Evolutionary conservation across 2,888 invertebrate genomes (phyloP).

Genomic region (Rosalia funebris): DNA sequence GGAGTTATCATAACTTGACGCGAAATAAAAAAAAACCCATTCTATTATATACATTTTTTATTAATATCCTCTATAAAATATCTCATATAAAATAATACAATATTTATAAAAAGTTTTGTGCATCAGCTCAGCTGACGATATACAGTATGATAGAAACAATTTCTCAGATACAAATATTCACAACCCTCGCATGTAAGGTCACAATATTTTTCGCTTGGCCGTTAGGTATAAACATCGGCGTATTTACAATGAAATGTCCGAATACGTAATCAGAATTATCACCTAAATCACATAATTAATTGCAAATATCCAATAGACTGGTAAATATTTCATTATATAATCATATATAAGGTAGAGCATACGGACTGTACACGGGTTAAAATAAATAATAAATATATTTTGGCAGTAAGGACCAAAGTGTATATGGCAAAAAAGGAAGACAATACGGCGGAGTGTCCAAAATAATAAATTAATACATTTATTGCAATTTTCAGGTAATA

Average conservation of each 20-base stretch:
- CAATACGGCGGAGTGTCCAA: slow-evolving; percentile 34
- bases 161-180: slow-evolving; percentile 47
- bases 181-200: slow-evolving; percentile 51
- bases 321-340: too few relatives aligned
- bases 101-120: slow-evolving; percentile 53
- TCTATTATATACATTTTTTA: slow-evolving; percentile 44
- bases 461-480: slow-evolving; percentile 29
- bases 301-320: slow-evolving; percentile 33
- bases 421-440: slow-evolving; percentile 46
- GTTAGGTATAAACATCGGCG: slow-evolving; percentile 15
- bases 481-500: slow-evolving; percentile 43
- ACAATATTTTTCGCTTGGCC: slow-evolving; percentile 42
- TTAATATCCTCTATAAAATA: slow-evolving; percentile 57
- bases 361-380: slow-evolving; percentile 31
- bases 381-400: slow-evolving; percentile 45
- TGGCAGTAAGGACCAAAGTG: slow-evolving; percentile 37
- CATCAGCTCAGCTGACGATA: slow-evolving; percentile 46
- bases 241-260: slow-evolving; percentile 30
- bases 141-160: slow-evolving; percentile 42
- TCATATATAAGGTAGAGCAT: too few relatives aligned
- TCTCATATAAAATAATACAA: slow-evolving; percentile 58
- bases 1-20: background rate
- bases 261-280: slow-evolving; percentile 32
- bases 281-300: slow-evolving; percentile 47
- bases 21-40: slow-evolving; percentile 5